phyloP scores from a whole-genome alignment of 2,888 invertebrate genomes.

The Athalia circularis region DNA sequence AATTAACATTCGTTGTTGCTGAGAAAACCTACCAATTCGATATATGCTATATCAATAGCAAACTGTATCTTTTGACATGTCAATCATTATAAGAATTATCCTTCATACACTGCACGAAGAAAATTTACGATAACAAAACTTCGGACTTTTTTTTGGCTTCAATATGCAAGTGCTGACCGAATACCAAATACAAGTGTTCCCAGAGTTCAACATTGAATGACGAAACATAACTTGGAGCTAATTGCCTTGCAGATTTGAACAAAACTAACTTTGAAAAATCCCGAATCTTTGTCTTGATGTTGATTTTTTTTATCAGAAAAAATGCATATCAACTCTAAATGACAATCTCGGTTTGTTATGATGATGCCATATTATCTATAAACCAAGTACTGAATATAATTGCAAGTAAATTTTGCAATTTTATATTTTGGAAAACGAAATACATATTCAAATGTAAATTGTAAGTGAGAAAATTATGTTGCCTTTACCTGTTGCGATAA shows the following conservation, averaged over 20 bases:
- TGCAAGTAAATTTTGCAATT: neutral
- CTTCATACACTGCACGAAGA: neutral
- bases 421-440: neutral
- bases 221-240: no score
- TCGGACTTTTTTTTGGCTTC: neutral
- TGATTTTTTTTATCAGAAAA: constrained; percentile 21
- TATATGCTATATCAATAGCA: neutral
- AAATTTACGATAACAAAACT: neutral
- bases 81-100: neutral
- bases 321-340: neutral
- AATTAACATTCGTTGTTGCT: constrained; percentile 10
- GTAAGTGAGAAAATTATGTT: neutral
- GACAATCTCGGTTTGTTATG: constrained; percentile 2
- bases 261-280: no score
- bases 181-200: no score
- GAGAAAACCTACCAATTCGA: neutral
- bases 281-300: constrained; percentile 15
- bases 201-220: no score
- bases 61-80: neutral
- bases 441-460: neutral
- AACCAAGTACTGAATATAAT: neutral
- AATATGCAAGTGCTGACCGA: neutral
- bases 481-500: constrained; percentile 67
- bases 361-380: no score
- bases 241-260: no score